These are phyloP conservation scores for Hyles euphorbiae DNA, from an alignment of 1,140 invertebrate species.

Conservation along the genomic window DNA sequence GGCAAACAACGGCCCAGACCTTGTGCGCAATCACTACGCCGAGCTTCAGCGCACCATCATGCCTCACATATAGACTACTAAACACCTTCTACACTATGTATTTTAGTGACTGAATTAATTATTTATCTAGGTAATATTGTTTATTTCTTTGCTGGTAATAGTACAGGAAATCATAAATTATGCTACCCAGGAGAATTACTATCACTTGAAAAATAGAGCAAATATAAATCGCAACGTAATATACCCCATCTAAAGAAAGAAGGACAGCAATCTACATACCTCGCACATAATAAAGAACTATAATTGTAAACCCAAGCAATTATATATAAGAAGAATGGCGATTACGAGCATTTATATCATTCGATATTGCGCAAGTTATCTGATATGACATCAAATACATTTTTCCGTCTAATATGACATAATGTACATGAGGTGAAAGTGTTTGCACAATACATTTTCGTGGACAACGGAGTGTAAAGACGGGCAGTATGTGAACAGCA, in stretches of 20 bases:
- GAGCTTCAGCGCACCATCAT: not conserved
- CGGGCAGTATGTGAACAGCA: not conserved
- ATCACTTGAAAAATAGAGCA: no score
- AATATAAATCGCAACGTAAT: no score
- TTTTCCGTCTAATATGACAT: constrained; percentile 16
- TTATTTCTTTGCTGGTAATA: no score
- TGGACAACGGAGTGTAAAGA: constrained; percentile 15
- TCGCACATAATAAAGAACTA: not conserved
- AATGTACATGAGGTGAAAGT: constrained; percentile 24
- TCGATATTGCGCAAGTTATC: not conserved
- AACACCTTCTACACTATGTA: no score
- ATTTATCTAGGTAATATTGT: no score
- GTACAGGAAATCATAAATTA: no score
- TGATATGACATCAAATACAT: constrained; percentile 10
- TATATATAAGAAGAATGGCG: not conserved
- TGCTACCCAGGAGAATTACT: no score
- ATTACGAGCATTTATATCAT: not conserved
- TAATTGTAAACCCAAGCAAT: not conserved
- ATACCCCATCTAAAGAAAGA: no score
- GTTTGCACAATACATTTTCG: constrained; percentile 18
- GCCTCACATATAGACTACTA: not conserved
- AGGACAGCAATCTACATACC: no score
- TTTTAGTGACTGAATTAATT: no score
- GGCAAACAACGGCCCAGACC: constrained; percentile 22
- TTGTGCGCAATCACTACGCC: constrained; percentile 10